Evolutionary conservation across 2,888 invertebrate species (phyloP).

Genomic region (Carterocephalus palaemon): DNA sequence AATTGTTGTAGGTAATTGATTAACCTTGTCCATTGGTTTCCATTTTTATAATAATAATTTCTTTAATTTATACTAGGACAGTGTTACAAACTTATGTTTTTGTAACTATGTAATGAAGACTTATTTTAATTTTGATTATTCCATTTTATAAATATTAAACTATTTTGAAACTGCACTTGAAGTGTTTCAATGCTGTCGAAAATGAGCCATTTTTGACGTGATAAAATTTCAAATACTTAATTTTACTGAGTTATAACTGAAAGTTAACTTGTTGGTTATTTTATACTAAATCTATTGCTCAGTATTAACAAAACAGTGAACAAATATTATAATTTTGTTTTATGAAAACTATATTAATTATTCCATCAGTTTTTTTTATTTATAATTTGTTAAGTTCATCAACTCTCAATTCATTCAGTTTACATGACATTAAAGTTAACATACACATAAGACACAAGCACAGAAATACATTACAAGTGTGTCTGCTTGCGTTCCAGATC

Average conservation of each 20-base stretch:
- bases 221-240: conserved; percentile 1
- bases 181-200: conserved; percentile 21
- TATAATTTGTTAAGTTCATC: too few relatives aligned
- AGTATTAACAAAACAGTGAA: too few relatives aligned
- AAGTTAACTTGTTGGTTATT: too few relatives aligned
- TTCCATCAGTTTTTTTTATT: too few relatives aligned
- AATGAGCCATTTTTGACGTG: background rate
- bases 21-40: background rate
- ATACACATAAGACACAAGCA: background rate
- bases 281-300: too few relatives aligned
- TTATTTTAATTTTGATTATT: conserved; percentile 2
- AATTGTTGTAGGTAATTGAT: background rate
- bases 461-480: conserved; percentile 2
- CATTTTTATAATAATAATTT: background rate
- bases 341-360: too few relatives aligned
- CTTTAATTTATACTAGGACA: background rate
- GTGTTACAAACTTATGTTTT: conserved; percentile 1
- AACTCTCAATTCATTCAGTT: too few relatives aligned
- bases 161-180: conserved; percentile 18
- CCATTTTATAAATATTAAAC: conserved; percentile 19
- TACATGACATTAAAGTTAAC: too few relatives aligned
- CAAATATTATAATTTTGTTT: too few relatives aligned
- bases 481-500: conserved; percentile 52
- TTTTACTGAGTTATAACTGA: background rate
- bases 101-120: conserved; percentile 4